Evolutionary conservation across 92 coral and sea anemone genomes (phyloP).

Genomic region (Virgularia gustaviana): DNA sequence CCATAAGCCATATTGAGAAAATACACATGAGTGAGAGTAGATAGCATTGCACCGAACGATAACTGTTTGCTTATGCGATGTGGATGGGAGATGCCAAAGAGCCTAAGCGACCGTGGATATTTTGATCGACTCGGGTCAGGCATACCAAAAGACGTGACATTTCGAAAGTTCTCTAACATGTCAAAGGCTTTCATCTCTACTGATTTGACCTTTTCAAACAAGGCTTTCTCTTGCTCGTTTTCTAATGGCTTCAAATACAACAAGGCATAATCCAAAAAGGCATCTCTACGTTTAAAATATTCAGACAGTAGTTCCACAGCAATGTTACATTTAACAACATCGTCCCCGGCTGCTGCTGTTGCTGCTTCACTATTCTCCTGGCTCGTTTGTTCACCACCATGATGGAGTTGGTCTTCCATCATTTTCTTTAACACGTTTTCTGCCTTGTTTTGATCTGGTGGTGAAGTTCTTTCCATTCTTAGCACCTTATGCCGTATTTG

Average conservation of each 20-base stretch:
- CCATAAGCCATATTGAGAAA: slow-evolving; percentile 38
- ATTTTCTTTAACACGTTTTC: slow-evolving; percentile 21
- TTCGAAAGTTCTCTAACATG: slow-evolving; percentile 34
- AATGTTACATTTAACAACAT: not conserved
- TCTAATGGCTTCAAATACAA: slow-evolving; percentile 36
- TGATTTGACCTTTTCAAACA: slow-evolving; percentile 15
- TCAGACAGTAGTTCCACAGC: slow-evolving; percentile 14
- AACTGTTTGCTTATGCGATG: too few species aligned
- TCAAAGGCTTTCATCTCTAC: slow-evolving; percentile 27
- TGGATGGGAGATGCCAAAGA: too few species aligned
- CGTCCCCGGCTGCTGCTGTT: too few species aligned
- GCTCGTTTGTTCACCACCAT: too few species aligned
- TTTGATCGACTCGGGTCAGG: slow-evolving; percentile 34
- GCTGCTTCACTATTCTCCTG: too few species aligned
- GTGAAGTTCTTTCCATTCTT: slow-evolving; percentile 31
- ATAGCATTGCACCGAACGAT: too few species aligned
- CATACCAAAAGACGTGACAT: slow-evolving; percentile 25
- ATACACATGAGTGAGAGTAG: too few species aligned
- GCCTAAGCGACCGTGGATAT: slow-evolving; percentile 38
- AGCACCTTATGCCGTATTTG: slow-evolving; percentile 31
- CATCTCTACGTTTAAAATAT: slow-evolving; percentile 23
- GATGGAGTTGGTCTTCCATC: not conserved
- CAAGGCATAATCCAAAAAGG: slow-evolving; percentile 38
- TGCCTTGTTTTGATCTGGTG: slow-evolving; percentile 33
- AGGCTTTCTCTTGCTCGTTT: slow-evolving; percentile 16